phyloP scores from a whole-genome alignment of 2,797 vertebrate genomes.

The Nasua narica region DNA sequence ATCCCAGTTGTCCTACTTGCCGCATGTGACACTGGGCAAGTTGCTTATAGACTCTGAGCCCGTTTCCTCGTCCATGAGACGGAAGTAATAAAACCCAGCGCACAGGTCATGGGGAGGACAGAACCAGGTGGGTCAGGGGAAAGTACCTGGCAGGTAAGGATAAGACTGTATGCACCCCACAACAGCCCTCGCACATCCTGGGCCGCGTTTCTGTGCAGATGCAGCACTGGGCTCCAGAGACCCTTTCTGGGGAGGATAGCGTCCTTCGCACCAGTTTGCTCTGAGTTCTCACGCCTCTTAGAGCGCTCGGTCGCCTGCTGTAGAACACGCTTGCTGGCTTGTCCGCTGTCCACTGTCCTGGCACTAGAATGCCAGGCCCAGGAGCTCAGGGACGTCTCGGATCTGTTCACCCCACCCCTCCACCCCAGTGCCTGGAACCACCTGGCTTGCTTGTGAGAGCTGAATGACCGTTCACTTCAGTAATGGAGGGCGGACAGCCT shows the following conservation, averaged over 20 bases:
- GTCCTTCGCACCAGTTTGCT: no score
- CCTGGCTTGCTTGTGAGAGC: no score
- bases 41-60: background rate
- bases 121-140: fast-evolving
- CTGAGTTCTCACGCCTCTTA: background rate
- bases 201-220: background rate
- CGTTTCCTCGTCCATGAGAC: background rate
- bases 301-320: fast-evolving
- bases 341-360: fast-evolving
- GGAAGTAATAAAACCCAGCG: background rate
- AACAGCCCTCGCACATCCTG: fast-evolving
- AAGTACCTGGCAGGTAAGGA: background rate
- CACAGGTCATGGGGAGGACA: fast-evolving
- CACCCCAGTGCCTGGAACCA: background rate
- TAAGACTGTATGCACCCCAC: fast-evolving
- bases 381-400: background rate
- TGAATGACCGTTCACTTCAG: background rate
- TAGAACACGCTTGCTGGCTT: background rate
- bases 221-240: fast-evolving
- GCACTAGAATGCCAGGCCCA: fast-evolving
- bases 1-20: background rate
- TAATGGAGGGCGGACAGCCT: no score
- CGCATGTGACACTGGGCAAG: background rate
- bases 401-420: background rate
- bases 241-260: fast-evolving